Base-by-base conservation (phyloP, 2,888 invertebrate genomes). In the Tetanocera ferruginea region DNA sequence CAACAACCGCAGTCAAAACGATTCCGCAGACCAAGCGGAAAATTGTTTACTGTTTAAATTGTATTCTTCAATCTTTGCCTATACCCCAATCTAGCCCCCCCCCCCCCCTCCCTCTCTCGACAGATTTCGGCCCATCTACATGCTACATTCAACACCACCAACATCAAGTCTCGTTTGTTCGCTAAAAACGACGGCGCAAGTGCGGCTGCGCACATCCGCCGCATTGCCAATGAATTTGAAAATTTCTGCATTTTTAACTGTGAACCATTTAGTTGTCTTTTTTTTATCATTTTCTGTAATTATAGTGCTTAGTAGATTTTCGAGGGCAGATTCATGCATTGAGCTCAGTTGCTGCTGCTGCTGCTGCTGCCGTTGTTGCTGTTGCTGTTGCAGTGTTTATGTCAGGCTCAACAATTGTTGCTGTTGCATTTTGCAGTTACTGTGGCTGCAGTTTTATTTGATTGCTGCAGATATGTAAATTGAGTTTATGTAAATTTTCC, bases 401-500 rank as follows among this genome's bases (percentile, higher is more conserved):
- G 6, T 9, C 60, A 3, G 23, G 17, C 34, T 28, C 37, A 2
- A 19, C 55, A n/a, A 31, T 28, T 62, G 73, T 49, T n/a, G 23
- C 73, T 37, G 60, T 34, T 43, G 62, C 37, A 9, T 71, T 23
- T 70, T n/a, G 34, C 19, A 14, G 19, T 34, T 55, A 19, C 23
- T 34, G 71, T n/a, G 6, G 70, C 43, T 69, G 69, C 11, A 9
- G 49, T 23, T 64, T 51, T 14, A 51, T 31, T 49, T 43, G 62
- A 23, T 49, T n/a, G 64, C 64, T 19, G 31, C 72, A 74, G 74
- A 74, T 74, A 74, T 66, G 74, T 28, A 52, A 74, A 64, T 74
- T 52, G 64, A 66, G 74, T 66, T 74, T 74, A 74, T 74, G 74
- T 31, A 74, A 74, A 74, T 74, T 72, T 60, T 60, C 37, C 28